Base-by-base conservation (phyloP, 2,797 vertebrate species). In the Sebastes hubbsi region DNA sequence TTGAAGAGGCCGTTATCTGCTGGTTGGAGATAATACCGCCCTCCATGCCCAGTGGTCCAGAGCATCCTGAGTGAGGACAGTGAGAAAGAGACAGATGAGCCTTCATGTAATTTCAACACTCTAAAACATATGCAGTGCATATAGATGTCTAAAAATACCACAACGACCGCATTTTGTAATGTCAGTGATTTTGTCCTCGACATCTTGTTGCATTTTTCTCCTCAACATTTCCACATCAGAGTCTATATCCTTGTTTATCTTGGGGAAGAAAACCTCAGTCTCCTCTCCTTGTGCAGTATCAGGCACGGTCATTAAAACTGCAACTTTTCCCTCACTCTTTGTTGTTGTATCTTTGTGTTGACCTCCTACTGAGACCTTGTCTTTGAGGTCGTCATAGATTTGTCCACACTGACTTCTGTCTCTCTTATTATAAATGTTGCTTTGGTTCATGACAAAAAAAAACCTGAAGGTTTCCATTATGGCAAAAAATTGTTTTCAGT, bases 1-100 rank as follows among this genome's bases (percentile, higher is more conserved):
- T 99, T 82, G 99, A 99, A 0, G 99, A 99, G 4, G 99, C 99
- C 46, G 98, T 99, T 84, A 99, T 99, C 89, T 99, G 99, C 81
- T 99, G 98, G 94, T 99, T 99, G 90, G 98, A 98, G 94, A 99
- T 98, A 87, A 99, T 99, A 61, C 99, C 99, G 27, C 99, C 98
- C 94, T 99, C 99, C 94, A 99, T 98, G 80, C 99, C 99, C 77
- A 99, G 91, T 52, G 99, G 97, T 60, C 98, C 98, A 38, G 98
- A 99, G 87, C 99, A 99, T 93, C 96, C 99, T 99, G 90, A 81
- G 69, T 49, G 70, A 80, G 90, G 59, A 87, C 38, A 86, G n/a
- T 55, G 49, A 68, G 59, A 81, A 42, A 74, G 25, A 82, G 46
- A 77, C 20, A 61, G 13, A 82, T 75, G 54, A 84, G 59, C 67